Percentiles rank a stretch among this genome's conserved stretches.
Evolutionary conservation across 2,113 vertebrate species (phyloP).

Genomic region (Phylloscopus whistleri): DNA sequence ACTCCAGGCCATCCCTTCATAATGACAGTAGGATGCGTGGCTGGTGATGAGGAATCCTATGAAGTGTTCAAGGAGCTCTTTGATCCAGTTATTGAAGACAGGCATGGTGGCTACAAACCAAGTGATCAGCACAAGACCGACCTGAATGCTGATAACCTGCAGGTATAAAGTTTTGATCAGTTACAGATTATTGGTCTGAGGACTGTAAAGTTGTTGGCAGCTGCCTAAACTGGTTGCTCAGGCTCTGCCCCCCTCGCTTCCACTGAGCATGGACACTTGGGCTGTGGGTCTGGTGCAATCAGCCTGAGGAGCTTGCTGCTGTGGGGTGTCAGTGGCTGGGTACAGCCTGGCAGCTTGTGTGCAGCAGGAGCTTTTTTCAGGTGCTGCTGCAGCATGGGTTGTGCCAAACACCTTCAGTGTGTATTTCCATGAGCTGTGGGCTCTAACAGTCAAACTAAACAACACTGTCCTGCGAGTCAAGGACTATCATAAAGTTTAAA

Average conservation of each 20-base stretch:
- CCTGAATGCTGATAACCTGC: slow-evolving; percentile 82
- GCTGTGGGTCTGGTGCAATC: background rate
- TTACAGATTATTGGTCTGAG: background rate
- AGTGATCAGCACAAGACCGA: slow-evolving; percentile 95
- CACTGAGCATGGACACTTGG: background rate
- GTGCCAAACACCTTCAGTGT: background rate
- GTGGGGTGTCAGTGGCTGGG: background rate
- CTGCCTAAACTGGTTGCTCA: background rate
- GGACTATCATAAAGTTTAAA: background rate
- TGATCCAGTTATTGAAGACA: slow-evolving; percentile 91
- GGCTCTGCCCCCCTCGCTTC: background rate
- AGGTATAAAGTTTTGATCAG: slow-evolving; percentile 73
- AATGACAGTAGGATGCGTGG: slow-evolving; percentile 94
- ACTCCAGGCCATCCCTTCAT: slow-evolving; percentile 91
- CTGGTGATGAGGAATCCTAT: slow-evolving; percentile 93
- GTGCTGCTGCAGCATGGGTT: background rate
- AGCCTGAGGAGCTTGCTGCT: background rate
- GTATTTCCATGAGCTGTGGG: background rate
- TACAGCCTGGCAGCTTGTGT: background rate
- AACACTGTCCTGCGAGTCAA: background rate
- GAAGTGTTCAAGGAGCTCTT: slow-evolving; percentile 91
- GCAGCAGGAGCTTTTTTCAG: background rate
- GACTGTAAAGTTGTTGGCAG: background rate
- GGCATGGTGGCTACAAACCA: slow-evolving; percentile 95
- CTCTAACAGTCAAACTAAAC: background rate